Percentiles rank a stretch among this genome's conserved stretches.
phyloP scores from a whole-genome alignment of 2,113 vertebrate species.

The Piliocolobus tephrosceles region DNA sequence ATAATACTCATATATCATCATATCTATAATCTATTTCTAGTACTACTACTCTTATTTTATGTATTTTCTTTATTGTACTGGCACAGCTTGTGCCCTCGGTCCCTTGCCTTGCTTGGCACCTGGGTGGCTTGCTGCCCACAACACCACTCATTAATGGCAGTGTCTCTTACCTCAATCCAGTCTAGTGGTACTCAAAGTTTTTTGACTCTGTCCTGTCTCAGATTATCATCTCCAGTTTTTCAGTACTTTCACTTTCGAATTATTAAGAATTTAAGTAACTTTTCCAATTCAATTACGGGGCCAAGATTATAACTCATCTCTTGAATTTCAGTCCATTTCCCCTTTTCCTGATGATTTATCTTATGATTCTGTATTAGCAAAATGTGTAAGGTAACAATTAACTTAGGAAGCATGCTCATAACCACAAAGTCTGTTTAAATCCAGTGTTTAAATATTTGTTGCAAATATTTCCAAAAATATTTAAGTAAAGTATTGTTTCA shows the following conservation, averaged over 20 bases:
- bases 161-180: background rate
- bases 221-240: background rate
- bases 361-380: background rate
- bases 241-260: background rate
- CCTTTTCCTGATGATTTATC: background rate
- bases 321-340: background rate
- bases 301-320: background rate
- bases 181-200: background rate
- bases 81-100: too few species aligned
- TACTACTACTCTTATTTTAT: too few species aligned
- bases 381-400: background rate
- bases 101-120: too few species aligned
- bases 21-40: too few species aligned
- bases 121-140: background rate
- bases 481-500: background rate
- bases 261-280: constrained; percentile 29
- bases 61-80: too few species aligned
- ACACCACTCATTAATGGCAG: background rate
- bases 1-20: too few species aligned
- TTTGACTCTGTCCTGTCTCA: background rate
- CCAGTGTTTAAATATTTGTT: background rate
- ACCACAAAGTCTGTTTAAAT: background rate
- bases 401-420: background rate
- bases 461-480: background rate
- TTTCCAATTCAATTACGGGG: background rate